Evolutionary conservation across 2,888 invertebrate genomes (phyloP).

Genomic region (Drosophila trichaetosa): DNA sequence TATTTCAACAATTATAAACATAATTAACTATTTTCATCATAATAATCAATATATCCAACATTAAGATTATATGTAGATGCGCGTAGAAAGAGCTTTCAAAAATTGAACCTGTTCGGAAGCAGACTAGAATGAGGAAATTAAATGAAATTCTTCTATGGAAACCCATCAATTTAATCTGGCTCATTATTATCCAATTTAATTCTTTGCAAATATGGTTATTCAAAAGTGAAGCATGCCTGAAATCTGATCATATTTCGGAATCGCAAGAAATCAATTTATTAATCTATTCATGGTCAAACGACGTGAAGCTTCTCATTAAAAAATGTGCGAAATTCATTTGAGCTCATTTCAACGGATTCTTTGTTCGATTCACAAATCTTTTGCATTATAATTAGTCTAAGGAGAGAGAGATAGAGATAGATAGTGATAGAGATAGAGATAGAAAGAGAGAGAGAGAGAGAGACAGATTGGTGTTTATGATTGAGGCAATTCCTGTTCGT

Average conservation of each 20-base stretch:
- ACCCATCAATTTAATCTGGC: neutral
- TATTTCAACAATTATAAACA: slow-evolving; percentile 5
- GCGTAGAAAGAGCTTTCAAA: neutral
- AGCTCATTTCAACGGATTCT: slow-evolving; percentile 1
- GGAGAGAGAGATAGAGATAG: neutral
- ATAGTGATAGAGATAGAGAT: neutral
- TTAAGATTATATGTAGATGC: neutral
- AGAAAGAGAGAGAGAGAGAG: neutral
- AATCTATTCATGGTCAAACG: neutral
- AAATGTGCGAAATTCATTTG: neutral
- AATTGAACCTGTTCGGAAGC: neutral
- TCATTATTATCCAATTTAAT: neutral
- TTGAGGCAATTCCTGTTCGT: slow-evolving; percentile 13
- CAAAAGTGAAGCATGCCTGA: neutral
- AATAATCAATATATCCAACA: neutral
- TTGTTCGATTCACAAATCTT: slow-evolving; percentile 1
- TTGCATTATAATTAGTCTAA: neutral
- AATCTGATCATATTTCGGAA: neutral
- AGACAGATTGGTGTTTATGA: neutral
- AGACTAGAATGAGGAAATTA: neutral
- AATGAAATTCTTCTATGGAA: neutral
- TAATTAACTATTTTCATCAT: neutral
- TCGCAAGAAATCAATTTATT: slow-evolving; percentile 9
- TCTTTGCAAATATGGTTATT: neutral
- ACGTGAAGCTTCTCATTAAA: too few relatives aligned